Conservation (phyloP, 2,113 vertebrate genomes). For the Boulengeromyrus knoepffleri region DNA sequence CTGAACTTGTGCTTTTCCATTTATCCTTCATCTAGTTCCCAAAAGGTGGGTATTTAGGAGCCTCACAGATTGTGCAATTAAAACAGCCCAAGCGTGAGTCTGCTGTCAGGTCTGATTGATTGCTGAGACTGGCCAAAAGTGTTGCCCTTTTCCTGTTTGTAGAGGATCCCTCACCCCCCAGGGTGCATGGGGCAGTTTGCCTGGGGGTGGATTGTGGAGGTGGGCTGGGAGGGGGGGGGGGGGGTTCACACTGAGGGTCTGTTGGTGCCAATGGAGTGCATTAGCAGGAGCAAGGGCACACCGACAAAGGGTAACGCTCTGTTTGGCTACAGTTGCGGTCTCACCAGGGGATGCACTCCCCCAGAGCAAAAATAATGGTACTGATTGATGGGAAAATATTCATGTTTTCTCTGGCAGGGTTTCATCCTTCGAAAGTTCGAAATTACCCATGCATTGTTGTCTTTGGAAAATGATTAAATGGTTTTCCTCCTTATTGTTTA, state of each 20-base stretch:
- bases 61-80: not conserved
- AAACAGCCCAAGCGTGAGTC: not conserved
- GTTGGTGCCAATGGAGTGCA: not conserved
- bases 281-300: not conserved
- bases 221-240: not conserved
- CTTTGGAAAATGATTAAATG: conserved; percentile 14
- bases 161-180: not conserved
- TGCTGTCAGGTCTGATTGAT: not conserved
- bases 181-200: not conserved
- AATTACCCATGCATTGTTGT: not conserved
- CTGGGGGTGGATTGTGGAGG: not conserved
- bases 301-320: not conserved
- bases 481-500: not conserved
- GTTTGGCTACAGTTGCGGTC: not conserved
- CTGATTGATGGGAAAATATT: not conserved
- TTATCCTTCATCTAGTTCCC: not conserved
- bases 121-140: not conserved
- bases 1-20: not conserved
- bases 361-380: not conserved
- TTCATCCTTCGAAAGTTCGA: not conserved
- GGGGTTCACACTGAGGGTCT: not conserved
- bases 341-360: not conserved
- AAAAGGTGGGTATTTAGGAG: not conserved
- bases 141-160: not conserved
- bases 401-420: not conserved